Evolutionary conservation across 2,113 vertebrate genomes (phyloP).

Genomic region (Himantopus leucocephalus): DNA sequence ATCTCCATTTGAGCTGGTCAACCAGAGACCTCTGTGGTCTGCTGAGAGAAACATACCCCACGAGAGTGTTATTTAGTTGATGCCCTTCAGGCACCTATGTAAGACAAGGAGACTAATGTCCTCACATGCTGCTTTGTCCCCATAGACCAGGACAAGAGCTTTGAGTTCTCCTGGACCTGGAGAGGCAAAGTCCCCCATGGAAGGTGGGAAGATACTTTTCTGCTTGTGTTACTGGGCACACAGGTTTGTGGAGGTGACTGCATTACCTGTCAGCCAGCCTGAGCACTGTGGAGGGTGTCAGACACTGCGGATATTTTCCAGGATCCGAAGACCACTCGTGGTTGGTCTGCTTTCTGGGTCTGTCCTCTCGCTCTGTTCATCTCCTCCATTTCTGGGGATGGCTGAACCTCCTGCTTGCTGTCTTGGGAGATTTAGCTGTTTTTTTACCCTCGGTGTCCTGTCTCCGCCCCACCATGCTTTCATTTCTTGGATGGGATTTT

Average conservation of each 20-base stretch:
- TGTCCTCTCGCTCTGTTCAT: neutral
- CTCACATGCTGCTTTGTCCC: neutral
- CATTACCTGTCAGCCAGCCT: neutral
- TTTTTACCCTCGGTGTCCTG: neutral
- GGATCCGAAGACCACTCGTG: neutral
- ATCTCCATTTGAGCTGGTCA: neutral
- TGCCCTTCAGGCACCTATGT: neutral
- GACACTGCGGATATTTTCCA: neutral
- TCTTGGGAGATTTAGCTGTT: neutral
- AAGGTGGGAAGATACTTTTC: neutral
- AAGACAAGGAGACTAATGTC: neutral
- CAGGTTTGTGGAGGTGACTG: neutral
- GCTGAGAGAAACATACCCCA: neutral
- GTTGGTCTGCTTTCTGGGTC: neutral
- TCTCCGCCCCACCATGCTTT: neutral
- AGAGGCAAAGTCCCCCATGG: neutral
- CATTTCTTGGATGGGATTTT: neutral
- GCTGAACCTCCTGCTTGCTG: neutral
- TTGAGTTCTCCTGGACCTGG: neutral
- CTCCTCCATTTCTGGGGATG: neutral
- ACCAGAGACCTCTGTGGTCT: neutral
- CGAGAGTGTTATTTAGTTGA: accelerated
- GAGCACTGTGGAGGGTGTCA: neutral
- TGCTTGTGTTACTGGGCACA: neutral
- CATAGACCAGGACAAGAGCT: neutral